Base-by-base conservation (phyloP, 1,140 invertebrate genomes). In the Leptopilina boulardi region DNA sequence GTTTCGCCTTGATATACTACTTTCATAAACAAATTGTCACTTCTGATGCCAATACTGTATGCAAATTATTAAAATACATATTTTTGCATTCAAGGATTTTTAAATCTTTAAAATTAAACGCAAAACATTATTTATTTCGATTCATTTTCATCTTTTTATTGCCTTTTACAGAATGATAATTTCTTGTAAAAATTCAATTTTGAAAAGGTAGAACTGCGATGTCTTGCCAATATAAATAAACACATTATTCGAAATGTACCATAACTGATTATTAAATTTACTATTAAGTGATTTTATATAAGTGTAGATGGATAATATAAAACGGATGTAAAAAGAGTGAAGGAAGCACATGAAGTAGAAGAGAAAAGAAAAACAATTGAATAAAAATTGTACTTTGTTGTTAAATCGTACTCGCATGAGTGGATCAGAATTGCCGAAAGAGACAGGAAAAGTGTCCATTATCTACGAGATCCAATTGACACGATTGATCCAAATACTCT, bases 1-100 rank as follows among this genome's bases (percentile, higher is more conserved):
- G 54, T 56, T 18, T 56, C 54, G 21, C 54, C 21, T 23, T 56
- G 54, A 23, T 56, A 56, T n/a, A n/a, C 54, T 56, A 56, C 54
- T 26, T 56, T 23, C 6, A 6, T 18, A 56, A 19, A 56, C n/a
- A n/a, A n/a, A 21, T 56, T 56, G 21, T 26, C 0, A 11, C 21
- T 56, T 56, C 11, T 56, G 21, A 6, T 18, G 8, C 41, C n/a
- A n/a, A n/a, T 42, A 42, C 41, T 42, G 13, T 41, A 41, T 42
- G 41, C 41, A 42, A 42, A 42, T 42, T 13, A 42, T 42, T 42
- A 23, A 54, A 54, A 4, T 18, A 10, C 21, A 56, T n/a, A n/a
- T n/a, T 56, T 56, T 56, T 10, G 19, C 19, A n/a, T 21, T 56
- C 8, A 21, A 5, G 10, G 21, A 8, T 56, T 8, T 56, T 3